Base-by-base conservation (phyloP, 2,797 vertebrate genomes). In the Muscicapa striata region DNA sequence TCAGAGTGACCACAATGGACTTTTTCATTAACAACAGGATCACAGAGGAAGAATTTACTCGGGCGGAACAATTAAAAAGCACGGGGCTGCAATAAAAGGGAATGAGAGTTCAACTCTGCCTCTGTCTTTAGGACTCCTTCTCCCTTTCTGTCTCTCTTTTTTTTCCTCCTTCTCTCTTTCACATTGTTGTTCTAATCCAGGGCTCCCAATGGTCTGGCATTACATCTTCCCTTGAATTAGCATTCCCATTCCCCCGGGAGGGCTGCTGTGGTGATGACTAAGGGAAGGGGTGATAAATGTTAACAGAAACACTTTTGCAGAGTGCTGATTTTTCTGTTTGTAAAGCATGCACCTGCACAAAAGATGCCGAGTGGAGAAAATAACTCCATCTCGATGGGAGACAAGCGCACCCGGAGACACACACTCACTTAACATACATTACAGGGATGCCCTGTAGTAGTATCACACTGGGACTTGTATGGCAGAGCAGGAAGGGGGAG, bases 221-320 rank as follows among this genome's bases (percentile, higher is more conserved):
- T 97, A 95, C 96, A 97, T 97, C 96, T 97, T 97, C 67, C 48
- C 83, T 94, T 69, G 96, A 97, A 97, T 98, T 97, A 96, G 91
- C 95, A 97, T 95, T 92, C 76, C 15, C 34, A 19, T 89, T 97
- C 96, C 92, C 96, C 2, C 0, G 94, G 88, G 97, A 96, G 80
- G 82, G 83, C 89, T 84, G 92, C 82, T 64, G 95, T 87, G 81
- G 74, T 95, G 97, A 97, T 97, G 97, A 97, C 95, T 97, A 96
- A 97, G 96, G 97, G 86, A 97, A 97, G 96, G 95, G 95, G 96
- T 97, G 96, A 98, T 98, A 97, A 97, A 97, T 97, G 96, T 97
- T 97, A 98, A 97, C 96, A 97, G 96, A 97, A 96, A 96, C 95
- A 94, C 95, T 97, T 97, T 97, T 90, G 87, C 96, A 97, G 95